Evolutionary conservation across 2,113 vertebrate genomes (phyloP).

Genomic region (Phalacrocorax brasilianus): DNA sequence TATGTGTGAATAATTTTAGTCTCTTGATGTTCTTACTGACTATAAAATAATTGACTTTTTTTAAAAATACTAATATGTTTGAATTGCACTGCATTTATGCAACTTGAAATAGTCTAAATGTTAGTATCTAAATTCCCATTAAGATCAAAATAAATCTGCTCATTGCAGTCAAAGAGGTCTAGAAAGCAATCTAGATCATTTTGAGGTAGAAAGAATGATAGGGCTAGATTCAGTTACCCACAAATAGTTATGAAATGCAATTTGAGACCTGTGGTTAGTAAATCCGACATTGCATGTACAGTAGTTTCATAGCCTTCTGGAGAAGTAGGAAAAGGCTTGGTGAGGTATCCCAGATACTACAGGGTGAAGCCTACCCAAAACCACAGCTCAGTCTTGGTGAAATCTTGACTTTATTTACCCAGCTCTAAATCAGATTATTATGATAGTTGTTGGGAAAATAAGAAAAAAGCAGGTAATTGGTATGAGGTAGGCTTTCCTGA

Average conservation of each 20-base stretch:
- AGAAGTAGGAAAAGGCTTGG: neutral
- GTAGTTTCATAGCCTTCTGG: neutral
- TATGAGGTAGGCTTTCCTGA: neutral
- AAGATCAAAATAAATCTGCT: neutral
- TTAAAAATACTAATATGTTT: neutral
- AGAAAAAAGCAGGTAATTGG: neutral
- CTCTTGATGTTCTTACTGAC: neutral
- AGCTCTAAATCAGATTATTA: neutral
- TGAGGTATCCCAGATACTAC: neutral
- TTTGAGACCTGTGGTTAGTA: neutral
- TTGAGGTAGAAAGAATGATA: neutral
- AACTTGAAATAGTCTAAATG: neutral
- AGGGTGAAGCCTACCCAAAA: neutral
- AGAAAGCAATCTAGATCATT: neutral
- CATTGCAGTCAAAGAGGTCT: neutral
- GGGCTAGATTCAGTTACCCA: neutral
- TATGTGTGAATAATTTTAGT: neutral
- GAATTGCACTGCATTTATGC: neutral
- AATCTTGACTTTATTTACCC: neutral
- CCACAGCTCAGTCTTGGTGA: neutral
- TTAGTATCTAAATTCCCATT: neutral
- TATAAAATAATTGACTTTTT: neutral
- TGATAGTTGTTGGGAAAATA: neutral
- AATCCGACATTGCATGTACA: neutral
- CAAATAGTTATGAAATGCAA: neutral